A percentile compares a stretch with the other conserved stretches of the same genome.
Evolutionary conservation across 23 tunicate genomes (phyloP).

Genomic region (Styela clava): DNA sequence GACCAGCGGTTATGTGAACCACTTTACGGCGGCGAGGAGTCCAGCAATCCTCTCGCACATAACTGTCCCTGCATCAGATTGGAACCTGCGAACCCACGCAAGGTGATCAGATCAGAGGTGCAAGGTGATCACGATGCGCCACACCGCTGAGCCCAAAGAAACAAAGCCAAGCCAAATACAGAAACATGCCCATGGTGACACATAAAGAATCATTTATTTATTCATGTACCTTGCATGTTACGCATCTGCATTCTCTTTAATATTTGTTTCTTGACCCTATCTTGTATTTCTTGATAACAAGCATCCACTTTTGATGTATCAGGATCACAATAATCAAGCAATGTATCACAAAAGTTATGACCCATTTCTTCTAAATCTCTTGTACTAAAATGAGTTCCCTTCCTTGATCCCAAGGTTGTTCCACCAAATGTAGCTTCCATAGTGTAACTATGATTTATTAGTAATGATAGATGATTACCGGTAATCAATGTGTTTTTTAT

Average conservation of each 20-base stretch:
- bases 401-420: constrained; percentile 63
- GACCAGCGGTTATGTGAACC: too few species aligned
- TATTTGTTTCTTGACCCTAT: constrained; percentile 56
- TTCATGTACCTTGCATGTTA: constrained; percentile 26
- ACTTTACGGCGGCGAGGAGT: too few species aligned
- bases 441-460: constrained; percentile 71
- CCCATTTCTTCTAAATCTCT: constrained; percentile 84
- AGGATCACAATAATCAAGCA: constrained; percentile 92
- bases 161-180: too few species aligned
- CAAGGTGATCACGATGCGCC: too few species aligned
- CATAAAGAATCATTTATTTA: background rate
- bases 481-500: too few species aligned
- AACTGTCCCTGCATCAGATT: too few species aligned
- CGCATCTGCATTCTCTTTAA: constrained; percentile 57
- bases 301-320: constrained; percentile 75
- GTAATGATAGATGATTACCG: background rate
- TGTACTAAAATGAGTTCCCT: constrained; percentile 80
- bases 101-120: too few species aligned
- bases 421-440: constrained; percentile 98
- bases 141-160: too few species aligned
- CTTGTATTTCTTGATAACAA: constrained; percentile 68
- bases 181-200: background rate
- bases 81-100: too few species aligned
- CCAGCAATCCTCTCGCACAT: too few species aligned
- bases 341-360: constrained; percentile 81